Base-by-base conservation (phyloP, 2,888 invertebrate genomes). In the Habroteleia sp. region DNA sequence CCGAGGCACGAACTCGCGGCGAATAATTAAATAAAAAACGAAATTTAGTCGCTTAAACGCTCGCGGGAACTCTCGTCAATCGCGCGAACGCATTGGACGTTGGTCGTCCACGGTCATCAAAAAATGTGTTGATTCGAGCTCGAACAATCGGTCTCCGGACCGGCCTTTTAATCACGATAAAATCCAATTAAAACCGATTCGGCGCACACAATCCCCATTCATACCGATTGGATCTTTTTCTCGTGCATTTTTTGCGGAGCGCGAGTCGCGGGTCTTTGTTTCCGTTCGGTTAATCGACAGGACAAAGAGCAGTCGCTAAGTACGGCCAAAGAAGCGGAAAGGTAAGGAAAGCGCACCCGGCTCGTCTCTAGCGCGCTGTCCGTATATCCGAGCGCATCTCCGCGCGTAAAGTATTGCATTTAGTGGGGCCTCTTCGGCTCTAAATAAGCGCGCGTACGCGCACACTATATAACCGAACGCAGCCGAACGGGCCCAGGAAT, bases 401-500 rank as follows among this genome's bases (percentile, higher is more conserved):
- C 65, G 50, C 65, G 62, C 74, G 73, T 73, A 66, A 66, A 65
- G 65, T 73, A 73, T 73, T 46, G 73, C 73, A 66, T 73, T 73
- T 73, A 73, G 73, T 35, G 66, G 60, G 10, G 56, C 31, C 50
- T 42, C 23, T 37, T 46, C 65, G 69, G 46, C 60, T 50, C 71
- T 69, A 76, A 72, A 60, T 75, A 75, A 62, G 65, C 71, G 66
- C 58, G 56, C 62, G 35, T 62, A 66, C 62, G 62, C 65, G 56
- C 69, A 39, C 27, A 69, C 63, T 73, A 62, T 73, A 60, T 56
- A 39, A 66, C 54, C 54, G 46, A 63, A 60, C 73, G 71, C 37
- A 68, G 48, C 52, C 63, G 54, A 48, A 41, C 69, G 56, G 60
- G 62, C 68, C 54, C 41, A 76, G 79, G 82, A 82, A 83, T 82